Base-by-base conservation (phyloP, 2,888 invertebrate genomes). In the Pachycephus smyrnensis region DNA sequence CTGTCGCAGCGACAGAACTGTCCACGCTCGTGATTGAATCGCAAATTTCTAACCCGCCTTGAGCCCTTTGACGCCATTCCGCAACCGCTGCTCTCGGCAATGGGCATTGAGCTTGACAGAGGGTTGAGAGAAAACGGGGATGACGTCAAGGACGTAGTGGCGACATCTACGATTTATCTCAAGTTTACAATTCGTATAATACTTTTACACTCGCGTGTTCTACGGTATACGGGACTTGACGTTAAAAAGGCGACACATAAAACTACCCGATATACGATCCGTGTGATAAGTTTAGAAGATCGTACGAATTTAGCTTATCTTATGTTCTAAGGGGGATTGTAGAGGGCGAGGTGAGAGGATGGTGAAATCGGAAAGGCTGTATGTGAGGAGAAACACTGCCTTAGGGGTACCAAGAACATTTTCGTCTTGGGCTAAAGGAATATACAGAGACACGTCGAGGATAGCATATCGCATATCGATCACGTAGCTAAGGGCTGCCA, bases 381-480 rank as follows among this genome's bases (percentile, higher is more conserved):
- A 23, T 23, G 2, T 9, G 23, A 23, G 23, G 55, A 55, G 23
- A 23, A 55, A 55, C 23, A 23, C 55, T 55, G 55, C 23, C 55
- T 55, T 9, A 9, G 55, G 55, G 55, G 55, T 55, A 55, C 23
- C 55, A 55, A 23, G 55, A 55, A 9, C 23, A 55, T 55, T 55
- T 55, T 23, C 55, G 55, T 55, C 55, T 55, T 55, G 15, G 23
- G 23, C 55, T 23, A 55, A 55, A 55, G 55, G 55, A 55, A 55
- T 55, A 55, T 55, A 55, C 55, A 55, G 55, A 9, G 55, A 55
- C 55, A 23, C 31, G 71, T 71, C 71, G 11, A 23, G 15, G 75
- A 69, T 71, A 77, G 40, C 75, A 75, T 37, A 75, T 75, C 77
- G 77, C 75, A 75, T 74, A n/a, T 77, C 77, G 77, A 77, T 77